Base-by-base conservation (phyloP, 2,113 vertebrate species). In the Oreochromis niloticus region DNA sequence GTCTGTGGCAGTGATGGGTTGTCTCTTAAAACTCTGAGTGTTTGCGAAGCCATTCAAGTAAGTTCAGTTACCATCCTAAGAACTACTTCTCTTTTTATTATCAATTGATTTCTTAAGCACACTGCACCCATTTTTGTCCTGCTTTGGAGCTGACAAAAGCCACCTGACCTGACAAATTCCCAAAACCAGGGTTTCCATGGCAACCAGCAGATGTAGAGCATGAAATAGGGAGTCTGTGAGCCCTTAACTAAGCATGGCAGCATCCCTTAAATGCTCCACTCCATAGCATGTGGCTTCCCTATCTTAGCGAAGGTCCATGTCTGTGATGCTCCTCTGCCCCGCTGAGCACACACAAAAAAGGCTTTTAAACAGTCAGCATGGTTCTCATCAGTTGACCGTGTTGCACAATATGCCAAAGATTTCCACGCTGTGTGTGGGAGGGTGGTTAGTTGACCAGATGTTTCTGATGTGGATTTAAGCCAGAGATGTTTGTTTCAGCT, bases 191-290 rank as follows among this genome's bases (percentile, higher is more conserved):
- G 95, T 96, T 96, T 92, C 94, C 75, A 92, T 95, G 93, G 95
- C 83, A 95, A 96, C 96, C 89, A 66, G 90, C 89, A 94, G 93
- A 96, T 95, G 94, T 96, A 90, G 92, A 91, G 94, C 94, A 95
- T 94, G 93, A 93, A 95, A 95, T 90, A 90, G 83, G 48, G 54
- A 86, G 92, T 36, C 87, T 80, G 87, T 55, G 84, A 93, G 90
- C 93, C 81, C 48, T 92, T 94, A 94, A 93, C 93, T 55, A 93
- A 90, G 90, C 88, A 63, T 91, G 89, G 90, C 90, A 88, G 89
- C 78, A 91, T 92, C 89, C 82, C 82, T 90, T 83, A 85, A 54
- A 87, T 85, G 84, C 84, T 81, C 75, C 16, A 19, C 80, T 89
- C 73, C 12, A 63, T 84, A 89, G 92, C 54, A 17, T 83, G 71